Evolutionary conservation across 2,888 invertebrate genomes (phyloP).

Genomic region (Drosophila fungiperda): DNA sequence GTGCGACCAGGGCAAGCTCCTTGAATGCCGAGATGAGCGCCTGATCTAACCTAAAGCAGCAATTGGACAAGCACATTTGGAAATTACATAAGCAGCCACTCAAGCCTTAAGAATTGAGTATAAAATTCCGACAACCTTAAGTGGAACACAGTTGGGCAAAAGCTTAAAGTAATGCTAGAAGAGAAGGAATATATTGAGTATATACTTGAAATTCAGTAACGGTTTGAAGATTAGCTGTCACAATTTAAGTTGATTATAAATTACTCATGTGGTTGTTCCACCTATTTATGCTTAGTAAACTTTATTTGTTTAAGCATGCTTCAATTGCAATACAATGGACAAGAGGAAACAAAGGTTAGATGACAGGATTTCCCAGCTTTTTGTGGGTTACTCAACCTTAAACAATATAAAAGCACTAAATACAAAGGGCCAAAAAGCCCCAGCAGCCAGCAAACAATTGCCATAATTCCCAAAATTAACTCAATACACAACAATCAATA

Average conservation of each 20-base stretch:
- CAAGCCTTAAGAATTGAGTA: conserved; percentile 12
- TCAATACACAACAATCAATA: conserved; percentile 27
- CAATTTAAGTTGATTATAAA: conserved; percentile 10
- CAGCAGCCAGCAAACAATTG: conserved; percentile 25
- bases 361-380: conserved; percentile 31
- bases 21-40: conserved; percentile 21
- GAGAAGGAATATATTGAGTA: background rate
- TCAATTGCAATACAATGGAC: conserved; percentile 18
- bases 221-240: background rate
- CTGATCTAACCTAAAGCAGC: conserved; percentile 20
- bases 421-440: conserved; percentile 22
- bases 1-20: conserved; percentile 16
- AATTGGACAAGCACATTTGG: conserved; percentile 5
- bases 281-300: conserved; percentile 60
- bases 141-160: background rate
- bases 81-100: conserved; percentile 25
- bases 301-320: conserved; percentile 50
- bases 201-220: background rate
- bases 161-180: background rate
- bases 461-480: conserved; percentile 22
- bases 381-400: conserved; percentile 64
- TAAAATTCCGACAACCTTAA: background rate
- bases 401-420: conserved; percentile 47
- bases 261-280: conserved; percentile 8
- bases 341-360: conserved; percentile 12